Evolutionary conservation across 2,113 vertebrate species (phyloP), one percentile per base, ranked within the genome.

Genomic region (Dromaius novaehollandiae): DNA sequence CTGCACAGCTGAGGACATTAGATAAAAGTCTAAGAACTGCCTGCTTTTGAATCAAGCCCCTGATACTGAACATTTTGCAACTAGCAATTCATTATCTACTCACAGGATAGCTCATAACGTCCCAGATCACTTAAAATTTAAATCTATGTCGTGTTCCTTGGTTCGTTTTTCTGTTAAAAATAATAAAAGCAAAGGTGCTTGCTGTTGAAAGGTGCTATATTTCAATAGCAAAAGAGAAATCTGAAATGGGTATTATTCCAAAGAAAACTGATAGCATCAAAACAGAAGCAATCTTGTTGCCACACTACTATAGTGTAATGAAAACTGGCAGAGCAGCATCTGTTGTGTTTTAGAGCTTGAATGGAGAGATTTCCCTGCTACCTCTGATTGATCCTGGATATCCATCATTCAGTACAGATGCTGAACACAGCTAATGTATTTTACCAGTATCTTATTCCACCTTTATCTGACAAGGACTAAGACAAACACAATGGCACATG

Each of bases 1-100:
- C 88, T 75, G 96, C 95, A 98, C 98, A 99, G 98, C 98, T 99
- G 99, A 98, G 98, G 95, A 98, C 96, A 97, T 81, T 88, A 99
- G 98, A 98, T 98, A 98, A 98, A 98, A 98, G 94, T 91, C 58
- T 87, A 96, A 94, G 74, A 82, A 78, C 34, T 94, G 88, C 92
- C 93, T 97, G 25, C 56, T 92, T 97, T 99, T 98, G 97, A 98
- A 98, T 97, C 95, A 96, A 97, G 90, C 73, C 44, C 32, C 63
- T 82, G 80, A 73, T 97, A 98, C 84, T 97, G 92, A 97, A 96
- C 70, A 71, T 64, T 95, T 97, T 95, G 82, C 60, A 89, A 92
- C 89, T 40, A 90, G 68, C 68, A 96, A 97, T 97, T 97, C 93
- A 91, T 85, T 97, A 96, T 97, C 92, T 97, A 96, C 88, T 97